Conservation (phyloP, 2,113 vertebrate species). For the Aplodontia rufa region DNA sequence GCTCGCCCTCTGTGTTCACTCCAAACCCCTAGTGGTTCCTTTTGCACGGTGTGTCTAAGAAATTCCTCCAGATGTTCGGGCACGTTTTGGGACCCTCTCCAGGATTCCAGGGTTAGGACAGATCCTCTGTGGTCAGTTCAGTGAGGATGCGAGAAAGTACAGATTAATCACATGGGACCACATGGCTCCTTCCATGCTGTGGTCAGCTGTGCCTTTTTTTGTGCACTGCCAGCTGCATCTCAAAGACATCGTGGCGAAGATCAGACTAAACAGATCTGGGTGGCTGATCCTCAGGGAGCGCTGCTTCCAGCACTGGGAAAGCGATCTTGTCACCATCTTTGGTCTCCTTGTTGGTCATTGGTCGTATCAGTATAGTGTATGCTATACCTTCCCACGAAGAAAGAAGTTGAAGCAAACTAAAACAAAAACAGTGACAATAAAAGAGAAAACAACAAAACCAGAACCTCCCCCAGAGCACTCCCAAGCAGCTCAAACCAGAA, state of each 20-base stretch:
- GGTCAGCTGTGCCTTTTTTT: background rate
- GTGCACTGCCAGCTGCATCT: background rate
- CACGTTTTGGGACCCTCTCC: background rate
- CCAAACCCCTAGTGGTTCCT: background rate
- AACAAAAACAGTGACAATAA: background rate
- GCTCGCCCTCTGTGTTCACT: background rate
- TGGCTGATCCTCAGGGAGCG: slow-evolving; percentile 90
- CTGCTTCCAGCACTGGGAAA: slow-evolving; percentile 83
- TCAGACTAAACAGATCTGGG: slow-evolving; percentile 85
- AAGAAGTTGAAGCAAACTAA: background rate
- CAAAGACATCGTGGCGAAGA: slow-evolving; percentile 56
- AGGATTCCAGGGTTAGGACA: background rate
- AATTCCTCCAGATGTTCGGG: background rate
- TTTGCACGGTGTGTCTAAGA: background rate
- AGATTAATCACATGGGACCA: background rate
- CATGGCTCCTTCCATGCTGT: background rate
- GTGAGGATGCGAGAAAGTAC: background rate
- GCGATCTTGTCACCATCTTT: slow-evolving; percentile 91
- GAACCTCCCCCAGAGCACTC: background rate
- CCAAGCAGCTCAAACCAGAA: background rate
- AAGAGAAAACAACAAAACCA: background rate
- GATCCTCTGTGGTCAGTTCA: background rate
- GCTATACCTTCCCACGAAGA: background rate
- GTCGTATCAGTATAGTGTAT: background rate
- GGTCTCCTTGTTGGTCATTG: slow-evolving; percentile 84